Percentiles rank a stretch among this genome's conserved stretches.
phyloP scores from a whole-genome alignment of 2,888 invertebrate species.

The Hanleya hanleyi region DNA sequence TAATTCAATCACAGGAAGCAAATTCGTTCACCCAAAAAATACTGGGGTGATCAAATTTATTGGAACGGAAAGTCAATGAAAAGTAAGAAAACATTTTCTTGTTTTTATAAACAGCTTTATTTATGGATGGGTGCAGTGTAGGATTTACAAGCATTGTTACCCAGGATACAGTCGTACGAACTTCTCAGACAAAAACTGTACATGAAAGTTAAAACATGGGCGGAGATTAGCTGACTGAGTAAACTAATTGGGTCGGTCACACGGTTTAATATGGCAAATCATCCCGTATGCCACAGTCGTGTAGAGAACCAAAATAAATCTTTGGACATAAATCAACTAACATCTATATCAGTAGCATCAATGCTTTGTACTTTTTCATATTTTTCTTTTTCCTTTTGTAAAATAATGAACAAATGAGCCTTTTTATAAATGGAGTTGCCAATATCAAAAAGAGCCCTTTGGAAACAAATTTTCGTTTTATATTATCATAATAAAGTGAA shows the following conservation, averaged over 20 bases:
- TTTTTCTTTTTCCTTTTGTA: not conserved
- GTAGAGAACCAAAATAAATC: not conserved
- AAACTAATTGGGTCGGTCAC: not conserved
- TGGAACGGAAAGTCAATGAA: no score
- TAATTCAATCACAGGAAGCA: no score
- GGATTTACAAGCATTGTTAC: not conserved
- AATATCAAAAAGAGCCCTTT: not conserved
- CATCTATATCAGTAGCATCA: not conserved
- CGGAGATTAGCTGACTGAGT: not conserved
- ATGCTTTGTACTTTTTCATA: not conserved
- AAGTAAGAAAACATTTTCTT: no score
- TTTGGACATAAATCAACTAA: not conserved
- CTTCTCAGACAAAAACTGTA: not conserved
- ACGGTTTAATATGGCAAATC: not conserved
- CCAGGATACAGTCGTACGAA: no score
- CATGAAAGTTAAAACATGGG: no score
- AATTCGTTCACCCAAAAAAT: no score
- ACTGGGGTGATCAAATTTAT: no score
- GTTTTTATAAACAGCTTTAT: not conserved
- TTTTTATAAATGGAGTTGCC: not conserved
- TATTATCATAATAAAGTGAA: no score
- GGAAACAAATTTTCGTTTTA: no score
- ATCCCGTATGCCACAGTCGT: not conserved
- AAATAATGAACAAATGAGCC: conserved; percentile 5
- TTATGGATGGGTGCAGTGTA: not conserved